Evolutionary conservation across 2,113 vertebrate genomes (phyloP), one percentile per base, ranked within the genome.

Genomic region (Nerophis lumbriciformis): DNA sequence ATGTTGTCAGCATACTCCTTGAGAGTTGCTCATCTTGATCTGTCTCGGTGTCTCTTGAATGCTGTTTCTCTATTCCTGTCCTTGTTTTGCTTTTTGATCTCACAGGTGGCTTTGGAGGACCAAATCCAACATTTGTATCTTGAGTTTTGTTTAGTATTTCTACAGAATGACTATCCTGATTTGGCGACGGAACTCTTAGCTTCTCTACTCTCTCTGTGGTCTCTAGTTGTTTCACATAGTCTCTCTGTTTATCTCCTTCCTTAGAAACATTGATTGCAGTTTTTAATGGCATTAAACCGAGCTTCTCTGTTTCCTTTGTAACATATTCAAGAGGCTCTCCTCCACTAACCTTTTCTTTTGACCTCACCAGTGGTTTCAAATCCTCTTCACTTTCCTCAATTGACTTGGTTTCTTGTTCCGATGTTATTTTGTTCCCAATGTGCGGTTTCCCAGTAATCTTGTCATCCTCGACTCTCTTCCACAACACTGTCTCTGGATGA

Each of bases 11-110:
- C 5, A 39, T 16, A 48, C 1, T 15, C 16, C 3, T 56, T 44
- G 47, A 35, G 14, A 21, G 9, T 37, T 65, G 59, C 39, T 83
- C 79, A 45, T 79, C 78, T 59, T 82, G 79, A 72, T 81, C 78
- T 0, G 77, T 79, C 48, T 86, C 83, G 3, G 65, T 83, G 54
- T 85, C 82, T 11, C 62, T 65, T 59, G 79, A 88, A 16, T 44
- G 21, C 48, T 81, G 72, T 56, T 57, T 85, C 51, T 81, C 79
- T n/a, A 53, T 52, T 38, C 1, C 61, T 1, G 59, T 59, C 19
- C 37, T 87, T 38, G 36, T 11, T 78, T 75, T 87, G 48, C 66
- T 78, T 69, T 80, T 87, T 35, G 51, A 68, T 63, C 86, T 87
- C 1, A n/a, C 15, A 8, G 87, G 85, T 37, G 82, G 73, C 54